Evolutionary conservation across 2,888 invertebrate genomes (phyloP).

Genomic region (Papilio demoleus): DNA sequence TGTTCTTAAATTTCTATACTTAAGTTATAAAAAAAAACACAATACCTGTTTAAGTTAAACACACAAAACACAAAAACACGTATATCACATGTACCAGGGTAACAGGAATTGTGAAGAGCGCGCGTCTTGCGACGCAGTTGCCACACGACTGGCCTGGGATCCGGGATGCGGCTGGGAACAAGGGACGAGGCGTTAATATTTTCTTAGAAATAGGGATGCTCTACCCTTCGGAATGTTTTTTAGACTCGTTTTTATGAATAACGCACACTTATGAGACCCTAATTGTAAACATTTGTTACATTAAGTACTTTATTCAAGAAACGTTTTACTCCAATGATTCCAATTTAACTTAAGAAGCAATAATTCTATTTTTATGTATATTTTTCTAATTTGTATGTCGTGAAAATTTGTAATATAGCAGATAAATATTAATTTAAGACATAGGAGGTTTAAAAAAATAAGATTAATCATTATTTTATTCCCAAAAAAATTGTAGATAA

Average conservation of each 20-base stretch:
- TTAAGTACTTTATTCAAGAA: no score
- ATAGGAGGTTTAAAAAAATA: no score
- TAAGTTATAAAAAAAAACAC: not conserved
- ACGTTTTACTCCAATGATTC: no score
- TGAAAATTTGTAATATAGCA: no score
- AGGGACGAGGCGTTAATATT: slow-evolving; percentile 44
- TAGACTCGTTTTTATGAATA: slow-evolving; percentile 24
- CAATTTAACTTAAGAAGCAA: no score
- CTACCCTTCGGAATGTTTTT: slow-evolving; percentile 39
- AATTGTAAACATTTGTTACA: not conserved
- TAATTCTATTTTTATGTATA: no score
- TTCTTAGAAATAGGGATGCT: slow-evolving; percentile 47
- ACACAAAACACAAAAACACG: slow-evolving; percentile 36
- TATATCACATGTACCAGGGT: slow-evolving; percentile 48
- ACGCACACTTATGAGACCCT: slow-evolving; percentile 17
- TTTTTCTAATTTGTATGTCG: no score
- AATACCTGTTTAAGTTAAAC: slow-evolving; percentile 5
- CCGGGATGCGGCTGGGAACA: slow-evolving; percentile 48
- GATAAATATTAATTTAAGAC: no score
- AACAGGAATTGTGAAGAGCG: slow-evolving; percentile 46
- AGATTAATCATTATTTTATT: no score
- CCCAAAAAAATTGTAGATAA: no score
- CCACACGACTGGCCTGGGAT: slow-evolving; percentile 43
- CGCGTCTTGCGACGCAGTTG: slow-evolving; percentile 50
- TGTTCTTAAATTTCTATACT: not conserved